phyloP scores from a whole-genome alignment of 1,140 invertebrate species.

The Zaprionus tsacasi region DNA sequence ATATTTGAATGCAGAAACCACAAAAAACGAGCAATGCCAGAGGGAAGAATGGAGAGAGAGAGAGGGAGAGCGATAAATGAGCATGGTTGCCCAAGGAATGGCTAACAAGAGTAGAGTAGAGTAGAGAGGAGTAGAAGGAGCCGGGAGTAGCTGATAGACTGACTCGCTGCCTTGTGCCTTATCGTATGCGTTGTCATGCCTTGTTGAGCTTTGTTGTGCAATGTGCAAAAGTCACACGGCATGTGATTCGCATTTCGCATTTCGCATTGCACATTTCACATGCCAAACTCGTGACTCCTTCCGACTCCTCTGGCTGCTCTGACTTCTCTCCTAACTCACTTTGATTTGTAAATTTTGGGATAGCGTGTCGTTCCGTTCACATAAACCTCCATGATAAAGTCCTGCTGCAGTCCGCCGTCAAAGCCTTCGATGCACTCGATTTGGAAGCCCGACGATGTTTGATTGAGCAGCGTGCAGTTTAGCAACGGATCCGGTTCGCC shows the following conservation, averaged over 20 bases:
- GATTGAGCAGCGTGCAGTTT: conserved; percentile 92
- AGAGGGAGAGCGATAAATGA: conserved; percentile 57
- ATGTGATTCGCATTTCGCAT: conserved; percentile 56
- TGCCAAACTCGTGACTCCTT: background rate
- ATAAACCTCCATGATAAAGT: conserved; percentile 88
- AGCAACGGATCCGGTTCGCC: conserved; percentile 91
- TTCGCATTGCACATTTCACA: background rate
- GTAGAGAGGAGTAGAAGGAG: background rate
- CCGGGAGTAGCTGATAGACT: conserved; percentile 10
- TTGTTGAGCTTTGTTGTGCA: conserved; percentile 72
- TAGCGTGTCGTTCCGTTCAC: conserved; percentile 83
- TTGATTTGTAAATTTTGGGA: conserved; percentile 83
- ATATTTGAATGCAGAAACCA: conserved; percentile 63
- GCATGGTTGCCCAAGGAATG: conserved; percentile 11
- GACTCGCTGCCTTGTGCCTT: background rate
- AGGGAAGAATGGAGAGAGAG: conserved; percentile 27
- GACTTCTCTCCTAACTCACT: conserved; percentile 71
- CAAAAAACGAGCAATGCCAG: conserved; percentile 37
- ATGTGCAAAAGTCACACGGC: conserved; percentile 74
- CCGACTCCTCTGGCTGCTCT: background rate
- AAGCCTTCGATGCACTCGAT: conserved; percentile 92
- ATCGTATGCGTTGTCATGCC: conserved; percentile 54
- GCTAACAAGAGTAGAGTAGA: background rate
- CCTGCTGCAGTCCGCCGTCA: conserved; percentile 90
- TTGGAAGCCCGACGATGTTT: conserved; percentile 90